Conservation (phyloP, 2,888 invertebrate species). For the Dryobota labecula region DNA sequence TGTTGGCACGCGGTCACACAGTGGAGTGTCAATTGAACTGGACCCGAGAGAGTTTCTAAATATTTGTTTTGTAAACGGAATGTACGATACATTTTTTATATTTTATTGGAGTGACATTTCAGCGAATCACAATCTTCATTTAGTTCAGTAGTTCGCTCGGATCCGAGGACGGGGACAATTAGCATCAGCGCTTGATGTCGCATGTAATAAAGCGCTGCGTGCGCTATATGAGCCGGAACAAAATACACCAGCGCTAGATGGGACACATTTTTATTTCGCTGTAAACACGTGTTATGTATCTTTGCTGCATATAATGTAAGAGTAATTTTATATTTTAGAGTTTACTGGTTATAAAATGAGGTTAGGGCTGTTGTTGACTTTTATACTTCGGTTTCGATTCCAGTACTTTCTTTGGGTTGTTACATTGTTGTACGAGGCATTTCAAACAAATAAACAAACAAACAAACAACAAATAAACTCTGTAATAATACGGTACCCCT, state of each 20-base stretch:
- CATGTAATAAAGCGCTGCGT: conserved; percentile 65
- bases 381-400: conserved; percentile 11
- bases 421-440: not conserved
- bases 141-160: conserved; percentile 36
- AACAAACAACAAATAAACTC: too few relatives aligned
- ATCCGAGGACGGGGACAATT: conserved; percentile 43
- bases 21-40: conserved; percentile 52
- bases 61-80: conserved; percentile 34
- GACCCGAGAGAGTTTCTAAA: conserved; percentile 23
- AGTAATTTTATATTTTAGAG: conserved; percentile 43
- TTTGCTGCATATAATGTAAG: conserved; percentile 44
- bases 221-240: conserved; percentile 46
- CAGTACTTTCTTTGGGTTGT: not conserved
- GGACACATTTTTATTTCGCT: conserved; percentile 51
- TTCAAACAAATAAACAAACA: too few relatives aligned
- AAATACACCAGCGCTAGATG: conserved; percentile 32
- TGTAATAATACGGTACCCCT: too few relatives aligned
- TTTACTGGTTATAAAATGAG: conserved; percentile 52
- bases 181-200: conserved; percentile 65
- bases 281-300: conserved; percentile 51
- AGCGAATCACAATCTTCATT: conserved; percentile 49
- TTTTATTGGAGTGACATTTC: conserved; percentile 42
- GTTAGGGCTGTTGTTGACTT: conserved; percentile 40
- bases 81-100: conserved; percentile 26
- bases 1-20: conserved; percentile 41